A percentile compares a stretch with the other conserved stretches of the same genome.
These are phyloP conservation scores for Dastarcus helophoroides DNA, from an alignment of 2,888 invertebrate species.

Conservation along the genomic window DNA sequence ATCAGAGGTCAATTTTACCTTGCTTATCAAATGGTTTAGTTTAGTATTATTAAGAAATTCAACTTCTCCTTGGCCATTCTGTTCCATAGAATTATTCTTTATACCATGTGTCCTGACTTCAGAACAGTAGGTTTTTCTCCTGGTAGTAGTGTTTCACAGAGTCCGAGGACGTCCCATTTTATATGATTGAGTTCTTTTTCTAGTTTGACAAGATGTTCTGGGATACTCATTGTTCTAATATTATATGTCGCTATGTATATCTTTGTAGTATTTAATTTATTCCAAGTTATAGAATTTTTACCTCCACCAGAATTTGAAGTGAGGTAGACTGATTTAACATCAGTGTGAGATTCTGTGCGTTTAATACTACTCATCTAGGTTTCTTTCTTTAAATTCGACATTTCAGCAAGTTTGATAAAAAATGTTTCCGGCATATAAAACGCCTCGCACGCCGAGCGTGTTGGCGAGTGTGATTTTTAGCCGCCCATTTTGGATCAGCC, in stretches of 20 bases:
- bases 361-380: slow-evolving; percentile 8
- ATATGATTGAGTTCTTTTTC: slow-evolving; percentile 9
- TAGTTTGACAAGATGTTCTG: slow-evolving; percentile 6
- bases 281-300: slow-evolving; percentile 9
- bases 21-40: slow-evolving; percentile 6
- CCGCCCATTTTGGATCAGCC: too few relatives aligned
- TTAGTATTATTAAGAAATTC: slow-evolving; percentile 7
- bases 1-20: slow-evolving; percentile 6
- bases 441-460: too few relatives aligned
- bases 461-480: too few relatives aligned
- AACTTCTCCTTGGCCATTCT: slow-evolving; percentile 2
- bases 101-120: slow-evolving; percentile 8
- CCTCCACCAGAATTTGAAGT: slow-evolving; percentile 10
- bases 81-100: slow-evolving; percentile 3
- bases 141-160: slow-evolving; percentile 9
- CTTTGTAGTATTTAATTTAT: slow-evolving; percentile 3
- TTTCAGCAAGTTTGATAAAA: slow-evolving; percentile 8
- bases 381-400: slow-evolving; percentile 9
- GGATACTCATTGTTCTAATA: slow-evolving; percentile 7
- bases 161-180: slow-evolving; percentile 9
- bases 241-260: slow-evolving; percentile 9
- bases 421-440: too few relatives aligned
- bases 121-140: slow-evolving; percentile 4
- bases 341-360: slow-evolving; percentile 8
- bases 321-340: too few relatives aligned